Base-by-base conservation (phyloP, 2,888 invertebrate genomes). In the Endomychus coccineus region DNA sequence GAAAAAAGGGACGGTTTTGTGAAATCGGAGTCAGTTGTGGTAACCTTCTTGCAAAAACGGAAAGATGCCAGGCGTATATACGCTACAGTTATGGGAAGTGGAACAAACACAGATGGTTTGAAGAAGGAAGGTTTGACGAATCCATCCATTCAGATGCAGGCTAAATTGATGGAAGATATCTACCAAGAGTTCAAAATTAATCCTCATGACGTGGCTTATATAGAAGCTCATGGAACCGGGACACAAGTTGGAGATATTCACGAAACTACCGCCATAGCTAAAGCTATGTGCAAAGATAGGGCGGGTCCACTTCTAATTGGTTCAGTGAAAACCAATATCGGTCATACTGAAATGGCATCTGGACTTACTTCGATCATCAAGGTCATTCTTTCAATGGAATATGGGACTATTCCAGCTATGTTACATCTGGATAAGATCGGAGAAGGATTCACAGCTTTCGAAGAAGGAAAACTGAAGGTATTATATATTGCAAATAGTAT, bases 321-420 rank as follows among this genome's bases (percentile, higher is more conserved):
- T 15, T 37, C 37, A 11, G 37, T 37, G 7, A 37, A 37, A 10
- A 37, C 37, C 3, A 37, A 32, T 15, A 25, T 32, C 16, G 37
- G 37, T 11, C 37, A 37, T 22, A 32, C 37, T n/a, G 37, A 37
- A 27, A 37, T 37, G 37, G 11, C 37, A 7, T 31, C 37, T 13
- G 37, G 37, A 2, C 4, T 37, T 3, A 32, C 32, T 16, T 37
- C 37, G 1, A 27, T 37, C 7, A 27, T 37, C 1, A 37, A 37
- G 25, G 32, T 22, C 1, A 25, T 37, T 17, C 5, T 32, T 1
- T 22, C 31, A 3, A 37, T 37, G 37, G 83, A 89, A 55, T 77
- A 75, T 3, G 83, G 83, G 1, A 65, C 71, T 14, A 77, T 96
- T 31, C 84, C 92, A 1, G 87, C 89, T 3, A 96, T 95, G 59